These are phyloP conservation scores for Epinephelus awoara DNA, from an alignment of 2,797 vertebrate genomes.

Conservation along the genomic window DNA sequence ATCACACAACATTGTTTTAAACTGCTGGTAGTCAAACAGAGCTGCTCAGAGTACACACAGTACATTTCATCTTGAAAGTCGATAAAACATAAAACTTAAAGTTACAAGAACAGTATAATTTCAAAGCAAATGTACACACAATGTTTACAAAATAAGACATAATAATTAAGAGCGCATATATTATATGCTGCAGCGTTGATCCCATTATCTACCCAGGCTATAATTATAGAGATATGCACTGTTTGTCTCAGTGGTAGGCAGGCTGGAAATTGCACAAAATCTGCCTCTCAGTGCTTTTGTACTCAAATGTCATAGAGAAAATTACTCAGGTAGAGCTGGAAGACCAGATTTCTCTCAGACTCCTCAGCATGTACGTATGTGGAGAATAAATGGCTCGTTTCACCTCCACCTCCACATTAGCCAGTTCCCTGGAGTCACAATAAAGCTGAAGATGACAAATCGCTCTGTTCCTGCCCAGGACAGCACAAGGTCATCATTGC, in stretches of 20 bases:
- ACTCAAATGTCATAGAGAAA: conserved; percentile 28
- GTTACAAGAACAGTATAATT: not conserved
- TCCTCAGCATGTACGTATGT: conserved; percentile 33
- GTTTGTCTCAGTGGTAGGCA: conserved; percentile 23
- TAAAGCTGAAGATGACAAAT: conserved; percentile 73
- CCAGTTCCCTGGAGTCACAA: conserved; percentile 62
- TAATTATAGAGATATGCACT: conserved; percentile 30
- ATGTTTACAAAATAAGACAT: conserved; percentile 24
- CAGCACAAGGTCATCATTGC: conserved; percentile 70
- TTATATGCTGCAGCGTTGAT: conserved; percentile 25
- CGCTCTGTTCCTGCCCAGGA: conserved; percentile 54
- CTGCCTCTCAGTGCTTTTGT: conserved; percentile 14
- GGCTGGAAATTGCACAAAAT: conserved; percentile 27
- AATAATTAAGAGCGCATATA: conserved; percentile 15
- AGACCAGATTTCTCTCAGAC: conserved; percentile 14
- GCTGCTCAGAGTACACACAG: conserved; percentile 1
- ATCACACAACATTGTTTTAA: conserved; percentile 15
- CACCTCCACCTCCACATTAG: conserved; percentile 60
- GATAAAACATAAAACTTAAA: not conserved
- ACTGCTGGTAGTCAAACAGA: conserved; percentile 14
- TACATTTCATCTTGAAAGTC: not conserved
- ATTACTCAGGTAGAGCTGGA: conserved; percentile 29
- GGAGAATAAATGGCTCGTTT: conserved; percentile 45
- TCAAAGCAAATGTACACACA: conserved; percentile 3
- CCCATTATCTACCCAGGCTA: conserved; percentile 21